Base-by-base conservation (phyloP, 2,797 vertebrate species). In the Sylvilagus floridanus region DNA sequence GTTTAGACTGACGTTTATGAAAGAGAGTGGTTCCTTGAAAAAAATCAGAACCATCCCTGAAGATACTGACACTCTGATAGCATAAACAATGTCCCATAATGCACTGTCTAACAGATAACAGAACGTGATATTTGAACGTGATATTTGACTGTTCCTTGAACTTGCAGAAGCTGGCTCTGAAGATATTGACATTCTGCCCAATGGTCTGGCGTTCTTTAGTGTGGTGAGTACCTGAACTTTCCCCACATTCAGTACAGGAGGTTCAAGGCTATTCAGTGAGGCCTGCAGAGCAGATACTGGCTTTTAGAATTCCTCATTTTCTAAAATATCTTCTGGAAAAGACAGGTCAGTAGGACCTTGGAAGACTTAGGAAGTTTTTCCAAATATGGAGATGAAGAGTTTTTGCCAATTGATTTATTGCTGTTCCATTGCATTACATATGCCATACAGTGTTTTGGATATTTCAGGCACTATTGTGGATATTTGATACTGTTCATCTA, bases 181-280 rank as follows among this genome's bases (percentile, higher is more conserved):
- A 95, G 99, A 99, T 91, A 99, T 99, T 4, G 99, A 99, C 19
- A 97, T 99, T 72, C 98, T 99, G 92, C 98, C 98, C 78, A 98
- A 98, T 78, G 99, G 99, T 6, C 97, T 99, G 82, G 99, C 99
- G 93, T 98, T 99, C 96, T 99, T 99, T 95, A 99, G 99, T 88
- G 96, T 98, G 63, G 99, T 99, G 97, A 99, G 99, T 99, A 94
- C 66, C 30, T 0, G 1, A 66, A 28, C 42, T 14, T 50, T 42
- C 6, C 32, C 63, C 11, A 7, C 1, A 4, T 17, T 28, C 54
- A 16, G 19, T 8, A 50, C 54, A 57, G 50, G 14, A 88, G 65
- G 28, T 8, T 35, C 37, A 32, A 13, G 37, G 13, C 6, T 12
- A 14, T 91, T 90, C 30, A 37, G 83, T 60, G 26, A 93, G 9